These are phyloP conservation scores for Macaria notata DNA, from an alignment of 2,888 invertebrate species.

Conservation along the genomic window DNA sequence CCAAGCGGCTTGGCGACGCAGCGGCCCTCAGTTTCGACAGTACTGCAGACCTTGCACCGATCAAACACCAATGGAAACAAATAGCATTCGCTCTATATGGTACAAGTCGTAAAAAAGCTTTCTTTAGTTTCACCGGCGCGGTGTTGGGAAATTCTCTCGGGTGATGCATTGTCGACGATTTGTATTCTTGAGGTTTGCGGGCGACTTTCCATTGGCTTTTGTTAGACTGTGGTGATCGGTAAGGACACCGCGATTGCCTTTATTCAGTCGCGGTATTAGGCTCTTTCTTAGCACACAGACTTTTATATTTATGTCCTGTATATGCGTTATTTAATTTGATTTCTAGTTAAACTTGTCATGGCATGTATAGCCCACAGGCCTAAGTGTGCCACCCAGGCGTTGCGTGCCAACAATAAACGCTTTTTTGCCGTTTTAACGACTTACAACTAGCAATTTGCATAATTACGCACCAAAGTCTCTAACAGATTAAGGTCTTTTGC, in stretches of 20 bases:
- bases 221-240: conserved; percentile 47
- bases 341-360: neutral
- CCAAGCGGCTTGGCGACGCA: conserved; percentile 56
- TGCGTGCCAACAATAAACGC: conserved; percentile 24
- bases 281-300: conserved; percentile 6
- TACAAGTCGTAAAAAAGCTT: conserved; percentile 48
- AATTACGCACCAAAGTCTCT: conserved; percentile 50
- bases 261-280: conserved; percentile 45
- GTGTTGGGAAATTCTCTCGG: conserved; percentile 67
- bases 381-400: conserved; percentile 1
- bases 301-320: too few relatives aligned
- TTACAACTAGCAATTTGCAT: conserved; percentile 47
- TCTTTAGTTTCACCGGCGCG: conserved; percentile 61
- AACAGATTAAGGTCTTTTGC: conserved; percentile 47
- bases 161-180: conserved; percentile 72
- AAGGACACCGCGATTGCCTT: conserved; percentile 52
- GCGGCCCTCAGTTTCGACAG: conserved; percentile 55
- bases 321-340: neutral
- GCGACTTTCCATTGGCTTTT: conserved; percentile 76
- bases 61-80: conserved; percentile 24
- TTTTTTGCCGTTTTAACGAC: conserved; percentile 20
- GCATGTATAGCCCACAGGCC: neutral
- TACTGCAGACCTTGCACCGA: conserved; percentile 49
- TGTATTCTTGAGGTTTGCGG: conserved; percentile 63
- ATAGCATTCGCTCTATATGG: conserved; percentile 28